phyloP scores from a whole-genome alignment of 2,888 invertebrate genomes.

The Callyntrura sp. region DNA sequence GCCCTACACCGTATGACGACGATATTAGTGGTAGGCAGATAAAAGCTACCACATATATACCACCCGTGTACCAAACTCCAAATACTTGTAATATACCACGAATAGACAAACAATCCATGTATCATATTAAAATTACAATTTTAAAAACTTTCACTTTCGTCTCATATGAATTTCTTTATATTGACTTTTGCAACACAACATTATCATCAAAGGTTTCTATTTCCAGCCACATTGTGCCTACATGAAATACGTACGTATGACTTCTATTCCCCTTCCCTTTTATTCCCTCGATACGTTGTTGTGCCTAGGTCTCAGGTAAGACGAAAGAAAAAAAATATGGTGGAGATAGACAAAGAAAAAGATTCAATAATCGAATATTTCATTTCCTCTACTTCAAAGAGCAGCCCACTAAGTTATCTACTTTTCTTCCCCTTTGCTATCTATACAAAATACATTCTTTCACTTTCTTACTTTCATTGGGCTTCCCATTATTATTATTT shows the following conservation, averaged over 20 bases:
- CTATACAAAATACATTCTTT: slow-evolving; percentile 16
- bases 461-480: slow-evolving; percentile 40
- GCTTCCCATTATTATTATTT: slow-evolving; percentile 27
- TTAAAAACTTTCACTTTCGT: neutral
- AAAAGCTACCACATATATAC: too few species aligned
- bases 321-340: slow-evolving; percentile 28
- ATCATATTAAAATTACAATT: neutral
- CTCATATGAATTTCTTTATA: neutral
- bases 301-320: slow-evolving; percentile 41
- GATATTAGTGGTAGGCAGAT: too few species aligned
- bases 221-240: neutral
- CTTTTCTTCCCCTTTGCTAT: slow-evolving; percentile 41
- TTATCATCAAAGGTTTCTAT: neutral
- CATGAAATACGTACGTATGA: slow-evolving; percentile 12
- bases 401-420: slow-evolving; percentile 60
- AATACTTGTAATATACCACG: too few species aligned
- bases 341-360: slow-evolving; percentile 29
- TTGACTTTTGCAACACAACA: neutral
- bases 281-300: slow-evolving; percentile 43
- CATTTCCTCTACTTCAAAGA: slow-evolving; percentile 71
- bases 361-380: slow-evolving; percentile 73
- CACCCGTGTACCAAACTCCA: too few species aligned
- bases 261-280: slow-evolving; percentile 35
- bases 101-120: neutral
- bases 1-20: neutral